Evolutionary conservation across 2,888 invertebrate species (phyloP).

Genomic region (Noctua fimbriata): DNA sequence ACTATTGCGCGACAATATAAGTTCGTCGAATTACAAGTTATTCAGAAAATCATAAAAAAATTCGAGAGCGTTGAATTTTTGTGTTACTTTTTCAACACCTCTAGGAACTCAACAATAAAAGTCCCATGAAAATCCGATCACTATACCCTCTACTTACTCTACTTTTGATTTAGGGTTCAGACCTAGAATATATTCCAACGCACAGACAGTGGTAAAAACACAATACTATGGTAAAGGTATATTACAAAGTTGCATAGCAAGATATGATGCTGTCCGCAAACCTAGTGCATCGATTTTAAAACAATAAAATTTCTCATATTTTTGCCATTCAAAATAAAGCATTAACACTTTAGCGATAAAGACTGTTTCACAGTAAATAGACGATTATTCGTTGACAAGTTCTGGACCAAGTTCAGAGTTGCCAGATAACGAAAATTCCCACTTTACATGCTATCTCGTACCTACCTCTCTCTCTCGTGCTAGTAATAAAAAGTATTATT

Average conservation of each 20-base stretch:
- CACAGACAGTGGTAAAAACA: too few relatives aligned
- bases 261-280: conserved; percentile 8
- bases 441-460: background rate
- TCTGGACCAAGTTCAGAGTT: conserved; percentile 39
- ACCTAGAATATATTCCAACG: background rate
- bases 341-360: accelerated
- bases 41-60: too few relatives aligned
- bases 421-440: conserved; percentile 35
- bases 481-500: background rate
- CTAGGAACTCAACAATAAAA: too few relatives aligned
- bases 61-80: too few relatives aligned
- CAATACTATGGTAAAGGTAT: too few relatives aligned
- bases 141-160: too few relatives aligned
- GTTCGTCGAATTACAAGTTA: too few relatives aligned
- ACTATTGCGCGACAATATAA: too few relatives aligned
- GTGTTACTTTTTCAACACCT: too few relatives aligned
- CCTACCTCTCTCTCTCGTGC: background rate
- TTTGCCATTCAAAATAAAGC: conserved; percentile 7
- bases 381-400: background rate
- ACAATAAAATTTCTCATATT: background rate
- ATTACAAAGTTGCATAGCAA: background rate
- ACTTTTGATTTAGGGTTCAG: background rate
- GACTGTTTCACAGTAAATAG: conserved; percentile 2
- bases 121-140: too few relatives aligned
- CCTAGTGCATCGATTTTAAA: background rate